Conservation (phyloP, 2,113 vertebrate genomes). For the Nerophis lumbriciformis region DNA sequence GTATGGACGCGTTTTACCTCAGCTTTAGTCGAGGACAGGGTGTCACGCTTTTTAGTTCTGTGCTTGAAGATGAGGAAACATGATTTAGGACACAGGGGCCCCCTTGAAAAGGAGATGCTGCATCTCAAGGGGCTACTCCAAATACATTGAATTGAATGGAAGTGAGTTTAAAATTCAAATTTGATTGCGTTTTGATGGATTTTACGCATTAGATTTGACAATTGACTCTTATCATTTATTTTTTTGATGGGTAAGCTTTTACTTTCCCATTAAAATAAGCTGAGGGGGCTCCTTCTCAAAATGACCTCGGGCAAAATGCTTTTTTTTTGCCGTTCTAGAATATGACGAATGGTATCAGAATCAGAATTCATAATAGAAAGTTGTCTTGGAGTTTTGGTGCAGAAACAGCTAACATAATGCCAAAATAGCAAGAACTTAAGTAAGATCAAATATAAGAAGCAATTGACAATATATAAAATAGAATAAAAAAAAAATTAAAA, state of each 20-base stretch:
- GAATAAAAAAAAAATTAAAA: too few species aligned
- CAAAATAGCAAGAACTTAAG: too few species aligned
- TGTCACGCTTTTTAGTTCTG: slow-evolving; percentile 4
- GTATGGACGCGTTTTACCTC: slow-evolving; percentile 9
- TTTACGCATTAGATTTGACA: not conserved
- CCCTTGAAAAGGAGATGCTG: slow-evolving; percentile 1
- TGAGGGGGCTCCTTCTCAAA: too few species aligned
- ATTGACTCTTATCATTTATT: not conserved
- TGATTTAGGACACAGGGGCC: not conserved
- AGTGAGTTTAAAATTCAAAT: not conserved
- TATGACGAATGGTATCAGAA: too few species aligned
- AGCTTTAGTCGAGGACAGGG: not conserved
- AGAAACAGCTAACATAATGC: too few species aligned
- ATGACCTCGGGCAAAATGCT: too few species aligned
- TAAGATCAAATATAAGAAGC: too few species aligned
- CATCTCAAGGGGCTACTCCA: too few species aligned
- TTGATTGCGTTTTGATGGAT: not conserved
- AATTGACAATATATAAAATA: too few species aligned
- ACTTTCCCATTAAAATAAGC: not conserved
- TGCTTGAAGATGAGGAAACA: not conserved
- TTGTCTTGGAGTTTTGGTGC: too few species aligned
- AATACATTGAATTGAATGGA: not conserved
- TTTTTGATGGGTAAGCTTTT: not conserved
- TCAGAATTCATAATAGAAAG: too few species aligned
- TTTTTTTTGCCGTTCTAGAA: too few species aligned